Evolutionary conservation across 2,888 invertebrate genomes (phyloP), one percentile per base, ranked within the genome.

Genomic region (Azorinus chamasolen): DNA sequence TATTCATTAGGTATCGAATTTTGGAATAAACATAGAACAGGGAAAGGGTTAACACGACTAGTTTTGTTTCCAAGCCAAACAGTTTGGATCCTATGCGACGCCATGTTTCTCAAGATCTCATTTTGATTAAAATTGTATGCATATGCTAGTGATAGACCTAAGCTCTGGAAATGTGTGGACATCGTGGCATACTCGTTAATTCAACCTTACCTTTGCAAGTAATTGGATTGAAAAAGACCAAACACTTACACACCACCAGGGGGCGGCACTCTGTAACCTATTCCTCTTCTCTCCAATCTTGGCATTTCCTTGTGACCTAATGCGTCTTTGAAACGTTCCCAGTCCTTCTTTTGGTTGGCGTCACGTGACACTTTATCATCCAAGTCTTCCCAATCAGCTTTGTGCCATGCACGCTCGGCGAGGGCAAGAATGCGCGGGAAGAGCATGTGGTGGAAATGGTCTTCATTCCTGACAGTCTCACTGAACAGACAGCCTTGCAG

Each of bases 341-440:
- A 90, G 51, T 89, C 88, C 2, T 43, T 32, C 16, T 84, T 62
- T 20, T 72, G 48, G 5, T 55, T 27, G 3, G 63, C 22, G 10
- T 69, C 68, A n/a, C 84, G 68, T 8, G 63, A 50, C 0, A 16
- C 25, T 10, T 73, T 75, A 18, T 82, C 66, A 12, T 57, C 8
- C 8, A 71, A 61, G 12, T 70, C 64, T 73, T 91, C 90, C 91
- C 91, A 92, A 16, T 72, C 14, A 24, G 89, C 88, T 51, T 86
- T 85, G 59, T 91, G 91, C 91, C 91, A 92, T 0, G 86, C 85
- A 18, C 91, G 68, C 74, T 92, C 91, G 1, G 92, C 92, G 20
- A 90, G 61, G 0, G 91, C 90, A 22, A 90, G 66, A 8, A 90
- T 65, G 16, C 89, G 73, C 0, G 90, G 90, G 55, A 85, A 90